Conservation (phyloP, 1,140 invertebrate genomes). For the Caerostris extrusa region DNA sequence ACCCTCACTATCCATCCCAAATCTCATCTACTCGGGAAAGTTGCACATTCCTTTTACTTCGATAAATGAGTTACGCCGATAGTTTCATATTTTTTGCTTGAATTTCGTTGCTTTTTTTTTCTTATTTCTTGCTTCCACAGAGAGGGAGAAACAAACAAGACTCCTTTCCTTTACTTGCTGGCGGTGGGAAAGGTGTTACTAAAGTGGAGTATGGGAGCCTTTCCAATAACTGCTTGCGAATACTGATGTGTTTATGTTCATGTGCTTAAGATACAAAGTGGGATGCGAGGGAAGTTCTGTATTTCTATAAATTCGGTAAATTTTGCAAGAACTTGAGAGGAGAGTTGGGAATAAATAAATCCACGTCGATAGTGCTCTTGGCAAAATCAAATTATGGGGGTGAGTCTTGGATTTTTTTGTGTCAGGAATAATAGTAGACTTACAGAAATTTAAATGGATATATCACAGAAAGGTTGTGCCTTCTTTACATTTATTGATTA, state of each 20-base stretch:
- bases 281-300: neutral
- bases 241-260: neutral
- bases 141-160: neutral
- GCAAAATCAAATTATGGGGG: neutral
- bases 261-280: neutral
- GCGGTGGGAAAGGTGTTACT: neutral
- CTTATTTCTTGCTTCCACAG: neutral
- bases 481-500: no score
- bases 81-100: conserved; percentile 42
- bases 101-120: neutral
- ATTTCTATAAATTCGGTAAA: neutral
- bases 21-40: conserved; percentile 28
- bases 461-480: no score
- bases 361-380: neutral
- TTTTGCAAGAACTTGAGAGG: neutral
- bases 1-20: conserved; percentile 15
- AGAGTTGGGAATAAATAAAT: neutral
- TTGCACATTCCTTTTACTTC: conserved; percentile 27
- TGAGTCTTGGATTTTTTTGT: no score
- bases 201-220: neutral
- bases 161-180: neutral
- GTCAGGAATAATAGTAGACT: no score
- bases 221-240: conserved; percentile 25
- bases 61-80: conserved; percentile 35
- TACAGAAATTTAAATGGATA: no score